A percentile compares a stretch with the other conserved stretches of the same genome.
Evolutionary conservation across 2,888 invertebrate species (phyloP).

Genomic region (Panopea generosa): DNA sequence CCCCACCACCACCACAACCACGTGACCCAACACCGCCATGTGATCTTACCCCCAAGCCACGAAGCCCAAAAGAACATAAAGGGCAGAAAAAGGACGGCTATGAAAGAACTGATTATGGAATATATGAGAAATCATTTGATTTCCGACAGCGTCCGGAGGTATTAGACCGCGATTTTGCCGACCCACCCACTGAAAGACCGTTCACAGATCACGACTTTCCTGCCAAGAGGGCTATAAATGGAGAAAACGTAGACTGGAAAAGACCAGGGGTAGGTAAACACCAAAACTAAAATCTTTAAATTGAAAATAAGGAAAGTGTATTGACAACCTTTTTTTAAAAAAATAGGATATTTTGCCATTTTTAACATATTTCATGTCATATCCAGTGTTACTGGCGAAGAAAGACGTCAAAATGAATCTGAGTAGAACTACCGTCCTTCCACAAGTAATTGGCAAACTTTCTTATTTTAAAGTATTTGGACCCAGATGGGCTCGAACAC

Average conservation of each 20-base stretch:
- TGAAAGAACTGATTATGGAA: slow-evolving; percentile 35
- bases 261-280: slow-evolving; percentile 70
- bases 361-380: too few species aligned
- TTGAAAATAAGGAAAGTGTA: too few species aligned
- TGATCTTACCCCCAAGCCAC: slow-evolving; percentile 17
- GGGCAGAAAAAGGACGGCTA: slow-evolving; percentile 24
- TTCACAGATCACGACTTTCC: slow-evolving; percentile 73
- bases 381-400: too few species aligned
- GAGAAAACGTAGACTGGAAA: slow-evolving; percentile 72
- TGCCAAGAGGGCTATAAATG: slow-evolving; percentile 67
- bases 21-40: slow-evolving; percentile 35
- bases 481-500: too few species aligned
- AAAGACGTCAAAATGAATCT: too few species aligned
- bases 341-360: too few species aligned
- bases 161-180: slow-evolving; percentile 49
- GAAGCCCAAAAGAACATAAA: background rate
- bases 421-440: too few species aligned
- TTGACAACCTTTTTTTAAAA: too few species aligned
- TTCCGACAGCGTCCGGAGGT: slow-evolving; percentile 55
- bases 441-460: too few species aligned
- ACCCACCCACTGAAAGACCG: slow-evolving; percentile 43
- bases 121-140: slow-evolving; percentile 51
- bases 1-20: slow-evolving; percentile 29
- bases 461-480: too few species aligned
- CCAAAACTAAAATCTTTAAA: too few species aligned